These are phyloP conservation scores for Schizotus pectinicornis DNA, from an alignment of 2,888 invertebrate species.

Conservation along the genomic window DNA sequence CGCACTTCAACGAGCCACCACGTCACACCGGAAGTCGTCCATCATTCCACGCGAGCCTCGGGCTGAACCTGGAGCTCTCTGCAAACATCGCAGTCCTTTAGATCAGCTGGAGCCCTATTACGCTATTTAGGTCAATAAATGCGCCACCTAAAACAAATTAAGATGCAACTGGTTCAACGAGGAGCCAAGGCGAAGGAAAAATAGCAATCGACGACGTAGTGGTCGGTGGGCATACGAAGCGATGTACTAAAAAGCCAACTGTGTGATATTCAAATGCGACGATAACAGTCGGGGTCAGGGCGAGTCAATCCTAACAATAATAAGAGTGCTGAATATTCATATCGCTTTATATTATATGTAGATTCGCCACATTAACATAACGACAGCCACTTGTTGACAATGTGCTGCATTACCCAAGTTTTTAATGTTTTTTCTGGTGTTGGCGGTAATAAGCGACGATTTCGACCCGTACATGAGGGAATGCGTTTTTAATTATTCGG, in stretches of 20 bases:
- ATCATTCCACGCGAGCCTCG: slow-evolving; percentile 30
- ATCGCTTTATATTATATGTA: slow-evolving; percentile 53
- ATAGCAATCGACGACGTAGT: too few species aligned
- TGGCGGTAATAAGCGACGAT: too few species aligned
- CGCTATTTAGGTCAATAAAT: slow-evolving; percentile 26
- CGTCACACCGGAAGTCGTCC: slow-evolving; percentile 42
- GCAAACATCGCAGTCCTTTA: slow-evolving; percentile 1
- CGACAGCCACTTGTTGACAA: slow-evolving; percentile 51
- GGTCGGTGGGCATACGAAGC: too few species aligned
- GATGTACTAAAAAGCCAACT: slow-evolving; percentile 15
- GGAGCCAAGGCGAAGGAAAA: background rate
- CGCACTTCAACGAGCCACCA: slow-evolving; percentile 28
- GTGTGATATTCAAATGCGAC: slow-evolving; percentile 31
- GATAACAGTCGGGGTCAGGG: slow-evolving; percentile 48
- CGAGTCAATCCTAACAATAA: slow-evolving; percentile 51
- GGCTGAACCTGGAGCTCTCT: slow-evolving; percentile 14
- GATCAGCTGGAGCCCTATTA: slow-evolving; percentile 10
- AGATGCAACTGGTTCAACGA: background rate
- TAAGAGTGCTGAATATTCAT: slow-evolving; percentile 52
- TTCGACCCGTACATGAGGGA: too few species aligned
- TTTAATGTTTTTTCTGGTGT: too few species aligned
- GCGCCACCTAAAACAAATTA: slow-evolving; percentile 3
- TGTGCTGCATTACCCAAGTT: slow-evolving; percentile 23
- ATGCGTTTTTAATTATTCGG: too few species aligned
- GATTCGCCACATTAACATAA: slow-evolving; percentile 52